A percentile compares a stretch with the other conserved stretches of the same genome.
Conservation (phyloP, 2,113 vertebrate genomes). For the Carettochelys insculpta region DNA sequence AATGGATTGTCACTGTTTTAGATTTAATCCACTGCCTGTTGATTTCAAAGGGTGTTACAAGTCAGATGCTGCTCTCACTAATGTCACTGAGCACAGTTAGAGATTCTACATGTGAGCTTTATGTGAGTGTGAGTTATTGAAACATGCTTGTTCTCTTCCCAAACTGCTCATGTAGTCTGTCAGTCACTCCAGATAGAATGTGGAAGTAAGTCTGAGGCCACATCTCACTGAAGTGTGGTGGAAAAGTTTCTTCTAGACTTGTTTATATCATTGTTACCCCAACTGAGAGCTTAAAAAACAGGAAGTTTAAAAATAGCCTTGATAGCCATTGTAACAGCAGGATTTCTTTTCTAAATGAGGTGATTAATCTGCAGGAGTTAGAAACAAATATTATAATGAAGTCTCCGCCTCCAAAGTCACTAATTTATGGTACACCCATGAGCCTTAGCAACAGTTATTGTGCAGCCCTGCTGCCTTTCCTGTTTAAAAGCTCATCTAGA, state of each 20-base stretch:
- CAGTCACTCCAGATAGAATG: not conserved
- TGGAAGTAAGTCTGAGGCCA: not conserved
- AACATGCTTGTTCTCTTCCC: not conserved
- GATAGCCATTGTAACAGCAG: not conserved
- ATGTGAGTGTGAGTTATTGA: not conserved
- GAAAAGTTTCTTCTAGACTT: not conserved
- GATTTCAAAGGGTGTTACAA: constrained; percentile 31
- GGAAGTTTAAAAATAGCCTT: not conserved
- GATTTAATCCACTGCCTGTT: constrained; percentile 13
- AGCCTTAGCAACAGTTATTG: constrained; percentile 42
- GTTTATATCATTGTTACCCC: not conserved
- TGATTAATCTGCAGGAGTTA: constrained; percentile 15
- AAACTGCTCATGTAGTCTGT: not conserved
- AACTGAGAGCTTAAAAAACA: not conserved
- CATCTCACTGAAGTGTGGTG: not conserved
- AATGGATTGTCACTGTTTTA: constrained; percentile 39
- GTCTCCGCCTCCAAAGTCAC: not conserved
- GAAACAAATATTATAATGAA: constrained; percentile 53
- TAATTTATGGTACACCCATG: constrained; percentile 4
- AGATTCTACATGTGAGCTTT: not conserved
- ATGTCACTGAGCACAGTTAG: constrained; percentile 26
- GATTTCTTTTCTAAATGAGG: constrained; percentile 19
- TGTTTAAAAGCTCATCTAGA: constrained; percentile 52
- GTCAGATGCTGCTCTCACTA: constrained; percentile 22
- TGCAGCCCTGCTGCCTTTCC: constrained; percentile 47